Evolutionary conservation across 2,113 vertebrate genomes (phyloP), one percentile per base, ranked within the genome.

Genomic region (Pygoscelis antarcticus): DNA sequence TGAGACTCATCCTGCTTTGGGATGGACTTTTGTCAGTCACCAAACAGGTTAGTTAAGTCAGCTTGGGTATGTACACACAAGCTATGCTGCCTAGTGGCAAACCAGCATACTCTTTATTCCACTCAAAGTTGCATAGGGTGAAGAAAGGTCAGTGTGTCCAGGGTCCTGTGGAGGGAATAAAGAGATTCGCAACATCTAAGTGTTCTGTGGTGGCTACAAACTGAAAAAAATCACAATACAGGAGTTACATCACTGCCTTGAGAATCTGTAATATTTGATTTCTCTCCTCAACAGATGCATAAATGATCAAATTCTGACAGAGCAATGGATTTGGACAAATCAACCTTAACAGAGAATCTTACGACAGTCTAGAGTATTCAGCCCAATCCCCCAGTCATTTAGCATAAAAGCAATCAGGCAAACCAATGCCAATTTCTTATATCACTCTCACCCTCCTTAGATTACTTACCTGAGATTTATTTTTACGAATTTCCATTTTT

Each of bases 401-500:
- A 93, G 55, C 79, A 75, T 89, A 60, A 91, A 97, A 95, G 44
- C 64, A 89, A 83, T 89, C 82, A 95, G 77, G 74, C 57, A 82
- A 91, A 92, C 49, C 23, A 82, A 5, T 69, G 66, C 19, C 42
- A 81, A 42, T 96, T 95, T 95, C 81, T 87, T 46, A 2, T 51
- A 71, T 74, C 46, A 54, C 49, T 64, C n/a, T 44, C 18, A 77
- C 61, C n/a, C 71, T 80, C 16, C 36, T 92, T 85, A 66, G 46
- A 47, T 82, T 84, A 90, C 18, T 88, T 89, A 55, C 17, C 46
- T 81, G 46, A 83, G n/a, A 94, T 89, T 85, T 89, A 82, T 93
- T 95, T 93, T 95, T 77, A 68, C 21, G 58, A 80, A 15, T 77
- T 91, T 87, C 22, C n/a, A 34, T 58, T 86, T 95, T 95, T 77